Percentiles rank a stretch among this genome's conserved stretches.
These are phyloP conservation scores for Phasia obesa DNA, from an alignment of 2,888 invertebrate genomes.

Conservation along the genomic window DNA sequence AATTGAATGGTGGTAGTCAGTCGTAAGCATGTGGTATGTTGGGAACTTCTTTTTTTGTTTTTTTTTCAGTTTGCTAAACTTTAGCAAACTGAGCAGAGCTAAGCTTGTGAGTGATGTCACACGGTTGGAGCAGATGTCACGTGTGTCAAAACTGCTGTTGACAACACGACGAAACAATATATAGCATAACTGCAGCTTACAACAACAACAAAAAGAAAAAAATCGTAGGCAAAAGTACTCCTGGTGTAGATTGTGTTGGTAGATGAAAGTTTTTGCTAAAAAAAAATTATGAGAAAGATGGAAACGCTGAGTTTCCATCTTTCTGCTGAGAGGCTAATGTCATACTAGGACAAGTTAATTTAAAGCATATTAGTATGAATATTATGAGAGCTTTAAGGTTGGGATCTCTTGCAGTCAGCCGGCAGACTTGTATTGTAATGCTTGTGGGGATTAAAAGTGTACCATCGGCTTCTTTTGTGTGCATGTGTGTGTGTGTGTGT, in stretches of 20 bases:
- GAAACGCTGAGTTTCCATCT: conserved; percentile 7
- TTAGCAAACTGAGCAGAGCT: conserved; percentile 12
- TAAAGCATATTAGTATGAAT: conserved; percentile 65
- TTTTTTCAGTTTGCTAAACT: conserved; percentile 70
- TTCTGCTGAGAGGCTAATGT: conserved; percentile 56
- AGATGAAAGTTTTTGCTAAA: conserved; percentile 30
- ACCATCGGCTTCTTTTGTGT: background rate
- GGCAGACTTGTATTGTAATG: conserved; percentile 45
- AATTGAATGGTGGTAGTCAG: conserved; percentile 8
- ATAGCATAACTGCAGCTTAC: background rate
- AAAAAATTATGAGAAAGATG: conserved; percentile 28
- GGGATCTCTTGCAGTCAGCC: background rate
- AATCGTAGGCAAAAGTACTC: background rate
- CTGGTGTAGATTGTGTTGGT: conserved; percentile 26
- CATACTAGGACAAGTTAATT: conserved; percentile 68
- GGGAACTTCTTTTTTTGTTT: conserved; percentile 74
- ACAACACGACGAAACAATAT: conserved; percentile 48
- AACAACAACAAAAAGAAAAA: conserved; percentile 19
- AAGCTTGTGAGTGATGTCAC: conserved; percentile 66
- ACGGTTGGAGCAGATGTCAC: conserved; percentile 73
- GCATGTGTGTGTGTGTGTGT: conserved; percentile 7
- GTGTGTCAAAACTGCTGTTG: conserved; percentile 72
- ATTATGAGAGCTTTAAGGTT: conserved; percentile 39
- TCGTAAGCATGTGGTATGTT: background rate
- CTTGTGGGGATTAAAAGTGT: conserved; percentile 32